A percentile compares a stretch with the other conserved stretches of the same genome.
phyloP scores from a whole-genome alignment of 2,888 invertebrate species.

The Nebria brevicollis region DNA sequence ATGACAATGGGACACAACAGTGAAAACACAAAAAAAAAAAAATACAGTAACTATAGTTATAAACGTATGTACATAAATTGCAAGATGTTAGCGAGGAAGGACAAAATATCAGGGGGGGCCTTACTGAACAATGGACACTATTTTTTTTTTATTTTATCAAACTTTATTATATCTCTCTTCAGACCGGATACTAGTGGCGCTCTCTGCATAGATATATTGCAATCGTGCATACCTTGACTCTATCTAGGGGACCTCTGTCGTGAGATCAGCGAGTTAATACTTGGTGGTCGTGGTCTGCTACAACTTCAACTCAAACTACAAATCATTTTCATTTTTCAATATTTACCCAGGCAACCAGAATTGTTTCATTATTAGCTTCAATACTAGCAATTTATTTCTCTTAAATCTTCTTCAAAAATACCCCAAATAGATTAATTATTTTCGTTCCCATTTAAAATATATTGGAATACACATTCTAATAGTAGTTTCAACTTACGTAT shows the following conservation, averaged over 20 bases:
- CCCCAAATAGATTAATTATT: no score
- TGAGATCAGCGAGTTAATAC: background rate
- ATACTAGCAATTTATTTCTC: no score
- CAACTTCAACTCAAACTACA: background rate
- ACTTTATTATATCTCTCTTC: background rate
- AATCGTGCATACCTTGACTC: slow-evolving; percentile 39
- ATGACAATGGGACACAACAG: slow-evolving; percentile 1
- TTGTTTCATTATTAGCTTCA: no score
- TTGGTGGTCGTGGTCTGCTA: background rate
- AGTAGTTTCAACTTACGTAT: no score
- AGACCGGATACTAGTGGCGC: slow-evolving; percentile 47
- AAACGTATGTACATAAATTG: slow-evolving; percentile 1
- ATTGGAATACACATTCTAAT: no score
- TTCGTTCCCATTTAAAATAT: no score
- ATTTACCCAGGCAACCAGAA: background rate
- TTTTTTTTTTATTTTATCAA: background rate
- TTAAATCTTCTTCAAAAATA: no score
- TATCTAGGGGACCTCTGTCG: slow-evolving; percentile 3
- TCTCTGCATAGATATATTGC: slow-evolving; percentile 48
- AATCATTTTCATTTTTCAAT: background rate
- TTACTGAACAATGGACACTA: slow-evolving; percentile 49
- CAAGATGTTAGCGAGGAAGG: background rate
- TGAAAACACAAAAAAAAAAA: background rate
- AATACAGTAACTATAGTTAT: background rate
- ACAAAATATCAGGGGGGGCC: slow-evolving; percentile 1